Evolutionary conservation across 2,888 invertebrate genomes (phyloP).

Genomic region (Hesperia comma): DNA sequence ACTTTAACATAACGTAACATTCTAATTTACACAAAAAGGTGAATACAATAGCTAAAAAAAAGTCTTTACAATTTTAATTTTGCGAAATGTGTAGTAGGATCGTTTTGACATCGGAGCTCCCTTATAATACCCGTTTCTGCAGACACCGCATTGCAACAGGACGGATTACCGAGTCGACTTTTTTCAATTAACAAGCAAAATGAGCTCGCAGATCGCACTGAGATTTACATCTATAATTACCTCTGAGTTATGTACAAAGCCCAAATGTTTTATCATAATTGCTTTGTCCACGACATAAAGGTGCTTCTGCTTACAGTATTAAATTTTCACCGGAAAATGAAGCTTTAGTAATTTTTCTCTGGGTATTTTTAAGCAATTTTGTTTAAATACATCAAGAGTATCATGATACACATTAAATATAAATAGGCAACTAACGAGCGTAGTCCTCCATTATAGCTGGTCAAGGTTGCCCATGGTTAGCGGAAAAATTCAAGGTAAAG

Average conservation of each 20-base stretch:
- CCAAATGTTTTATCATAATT: conserved; percentile 23
- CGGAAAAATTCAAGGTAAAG: too few relatives aligned
- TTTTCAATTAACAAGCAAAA: conserved; percentile 75
- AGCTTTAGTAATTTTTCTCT: too few relatives aligned
- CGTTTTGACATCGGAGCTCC: conserved; percentile 13
- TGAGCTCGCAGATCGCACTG: conserved; percentile 48
- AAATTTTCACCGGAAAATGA: background rate
- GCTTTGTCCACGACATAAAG: conserved; percentile 12
- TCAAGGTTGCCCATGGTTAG: too few relatives aligned
- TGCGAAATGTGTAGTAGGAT: background rate
- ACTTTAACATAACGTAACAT: too few relatives aligned
- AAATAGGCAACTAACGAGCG: too few relatives aligned
- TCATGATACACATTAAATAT: too few relatives aligned
- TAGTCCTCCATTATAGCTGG: too few relatives aligned
- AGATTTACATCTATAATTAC: conserved; percentile 50
- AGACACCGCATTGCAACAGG: conserved; percentile 73
- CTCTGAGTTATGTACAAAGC: conserved; percentile 30
- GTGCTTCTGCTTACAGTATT: conserved; percentile 6
- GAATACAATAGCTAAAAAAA: too few relatives aligned
- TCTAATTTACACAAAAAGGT: too few relatives aligned
- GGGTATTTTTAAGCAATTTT: too few relatives aligned
- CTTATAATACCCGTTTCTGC: conserved; percentile 43
- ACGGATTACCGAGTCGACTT: conserved; percentile 70
- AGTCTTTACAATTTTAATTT: too few relatives aligned
- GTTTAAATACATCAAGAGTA: too few relatives aligned